These are phyloP conservation scores for Apamea anceps DNA, from an alignment of 2,888 invertebrate genomes.

Conservation along the genomic window DNA sequence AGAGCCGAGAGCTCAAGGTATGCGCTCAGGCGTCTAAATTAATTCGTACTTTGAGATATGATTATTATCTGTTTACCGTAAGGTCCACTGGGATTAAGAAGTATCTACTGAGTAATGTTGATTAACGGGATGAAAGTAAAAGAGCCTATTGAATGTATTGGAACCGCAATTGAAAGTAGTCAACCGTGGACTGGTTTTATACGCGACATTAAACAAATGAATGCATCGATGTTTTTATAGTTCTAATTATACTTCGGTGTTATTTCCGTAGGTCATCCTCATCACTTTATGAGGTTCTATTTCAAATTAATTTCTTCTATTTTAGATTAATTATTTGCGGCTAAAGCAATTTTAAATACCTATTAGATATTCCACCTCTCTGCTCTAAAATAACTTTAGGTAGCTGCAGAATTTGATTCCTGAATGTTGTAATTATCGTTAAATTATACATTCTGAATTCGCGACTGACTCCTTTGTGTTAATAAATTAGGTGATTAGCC, in stretches of 20 bases:
- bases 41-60: conserved; percentile 76
- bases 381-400: neutral
- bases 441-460: conserved; percentile 48
- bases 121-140: conserved; percentile 42
- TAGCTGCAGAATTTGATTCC: conserved; percentile 5
- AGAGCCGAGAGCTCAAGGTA: conserved; percentile 74
- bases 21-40: conserved; percentile 77
- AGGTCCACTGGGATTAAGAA: conserved; percentile 59
- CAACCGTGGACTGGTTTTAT: conserved; percentile 23
- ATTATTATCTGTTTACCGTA: conserved; percentile 71
- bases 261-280: conserved; percentile 14
- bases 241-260: neutral
- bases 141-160: conserved; percentile 17
- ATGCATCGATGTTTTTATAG: conserved; percentile 15
- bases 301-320: neutral
- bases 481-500: conserved; percentile 54
- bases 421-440: conserved; percentile 24
- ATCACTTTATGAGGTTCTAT: neutral
- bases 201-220: conserved; percentile 9
- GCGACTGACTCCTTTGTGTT: conserved; percentile 42
- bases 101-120: conserved; percentile 27
- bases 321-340: neutral
- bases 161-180: conserved; percentile 21
- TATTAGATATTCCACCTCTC: neutral
- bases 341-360: neutral